A percentile compares a stretch with the other conserved stretches of the same genome.
phyloP scores from a whole-genome alignment of 1,140 invertebrate genomes.

The Scaptomyza montana region DNA sequence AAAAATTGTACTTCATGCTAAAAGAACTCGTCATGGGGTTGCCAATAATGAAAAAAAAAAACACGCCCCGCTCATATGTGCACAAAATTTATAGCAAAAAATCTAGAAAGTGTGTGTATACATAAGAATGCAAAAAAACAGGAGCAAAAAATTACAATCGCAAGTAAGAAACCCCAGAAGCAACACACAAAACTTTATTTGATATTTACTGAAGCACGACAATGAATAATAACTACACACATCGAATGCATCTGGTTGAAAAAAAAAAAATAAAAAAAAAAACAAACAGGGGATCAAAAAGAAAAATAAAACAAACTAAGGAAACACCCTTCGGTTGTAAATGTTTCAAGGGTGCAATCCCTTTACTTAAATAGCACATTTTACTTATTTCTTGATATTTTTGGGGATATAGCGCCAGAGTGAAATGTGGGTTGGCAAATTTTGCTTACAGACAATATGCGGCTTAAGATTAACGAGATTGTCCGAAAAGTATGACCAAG shows the following conservation, averaged over 20 bases:
- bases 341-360: constrained; percentile 23
- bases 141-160: constrained; percentile 21
- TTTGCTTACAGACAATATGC: background rate
- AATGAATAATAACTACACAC: constrained; percentile 77
- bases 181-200: constrained; percentile 61
- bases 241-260: constrained; percentile 60
- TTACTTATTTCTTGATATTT: constrained; percentile 1
- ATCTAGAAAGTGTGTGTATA: constrained; percentile 2
- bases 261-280: constrained; percentile 21
- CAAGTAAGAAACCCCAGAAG: constrained; percentile 42
- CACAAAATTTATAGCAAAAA: constrained; percentile 42
- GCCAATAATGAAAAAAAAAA: constrained; percentile 50
- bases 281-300: background rate
- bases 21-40: constrained; percentile 51
- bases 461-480: background rate
- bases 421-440: background rate
- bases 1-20: constrained; percentile 25
- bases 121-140: background rate
- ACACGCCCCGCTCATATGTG: constrained; percentile 58
- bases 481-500: background rate
- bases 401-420: background rate
- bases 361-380: constrained; percentile 19
- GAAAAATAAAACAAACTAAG: background rate
- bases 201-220: constrained; percentile 76
- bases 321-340: constrained; percentile 24